phyloP scores from a whole-genome alignment of 2,113 vertebrate species.

The Pionites leucogaster region DNA sequence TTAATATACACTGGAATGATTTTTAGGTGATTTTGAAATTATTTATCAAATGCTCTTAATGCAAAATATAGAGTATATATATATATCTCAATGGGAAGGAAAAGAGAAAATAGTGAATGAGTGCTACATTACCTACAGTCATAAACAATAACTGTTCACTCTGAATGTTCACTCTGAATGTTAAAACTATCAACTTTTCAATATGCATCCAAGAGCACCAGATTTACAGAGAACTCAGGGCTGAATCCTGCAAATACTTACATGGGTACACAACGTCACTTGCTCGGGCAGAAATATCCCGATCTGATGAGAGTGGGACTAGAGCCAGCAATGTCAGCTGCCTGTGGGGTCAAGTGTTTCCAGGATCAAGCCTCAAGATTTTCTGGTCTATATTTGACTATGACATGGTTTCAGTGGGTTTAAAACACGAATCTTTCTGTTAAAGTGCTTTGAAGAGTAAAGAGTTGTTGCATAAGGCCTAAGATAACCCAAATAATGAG shows the following conservation, averaged over 20 bases:
- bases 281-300: background rate
- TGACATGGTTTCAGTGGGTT: slow-evolving; percentile 1
- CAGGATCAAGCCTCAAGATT: slow-evolving; percentile 12
- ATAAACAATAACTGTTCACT: slow-evolving; percentile 41
- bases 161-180: background rate
- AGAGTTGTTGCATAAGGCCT: background rate
- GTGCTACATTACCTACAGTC: slow-evolving; percentile 34
- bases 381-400: background rate
- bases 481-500: slow-evolving; percentile 12
- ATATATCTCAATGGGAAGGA: slow-evolving; percentile 23
- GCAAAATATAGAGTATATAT: slow-evolving; percentile 47
- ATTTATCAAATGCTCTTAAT: slow-evolving; percentile 40
- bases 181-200: slow-evolving; percentile 21
- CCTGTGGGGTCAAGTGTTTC: slow-evolving; percentile 9
- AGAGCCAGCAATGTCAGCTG: background rate
- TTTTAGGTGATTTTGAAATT: slow-evolving; percentile 61
- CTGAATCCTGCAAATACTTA: slow-evolving; percentile 43
- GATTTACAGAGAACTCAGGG: background rate
- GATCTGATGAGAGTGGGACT: background rate
- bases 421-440: background rate
- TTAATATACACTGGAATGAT: slow-evolving; percentile 59
- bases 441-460: background rate
- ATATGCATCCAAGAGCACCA: background rate
- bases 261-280: background rate
- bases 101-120: slow-evolving; percentile 52